Evolutionary conservation across 2,797 vertebrate genomes (phyloP).

Genomic region (Fistularia commersonii): DNA sequence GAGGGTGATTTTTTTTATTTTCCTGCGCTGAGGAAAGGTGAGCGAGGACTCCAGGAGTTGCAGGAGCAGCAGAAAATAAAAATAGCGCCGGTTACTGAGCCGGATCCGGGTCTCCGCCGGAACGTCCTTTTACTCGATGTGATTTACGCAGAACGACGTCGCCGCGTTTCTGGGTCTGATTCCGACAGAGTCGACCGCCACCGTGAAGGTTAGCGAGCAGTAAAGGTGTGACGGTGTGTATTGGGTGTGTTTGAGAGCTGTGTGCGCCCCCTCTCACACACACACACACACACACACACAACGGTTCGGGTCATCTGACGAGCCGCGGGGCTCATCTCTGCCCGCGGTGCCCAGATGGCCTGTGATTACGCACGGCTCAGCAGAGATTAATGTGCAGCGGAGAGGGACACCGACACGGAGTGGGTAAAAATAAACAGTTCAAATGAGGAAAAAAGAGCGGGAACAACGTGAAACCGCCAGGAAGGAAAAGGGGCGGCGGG

Average conservation of each 20-base stretch:
- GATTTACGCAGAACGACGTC: too few species aligned
- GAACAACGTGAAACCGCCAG: conserved; percentile 3
- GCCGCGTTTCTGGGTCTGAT: too few species aligned
- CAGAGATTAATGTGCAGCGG: conserved; percentile 66
- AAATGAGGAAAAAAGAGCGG: conserved; percentile 24
- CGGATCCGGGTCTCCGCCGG: too few species aligned
- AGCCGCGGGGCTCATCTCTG: conserved; percentile 64
- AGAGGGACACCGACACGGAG: conserved; percentile 36
- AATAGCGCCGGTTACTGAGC: too few species aligned
- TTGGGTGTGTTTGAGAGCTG: too few species aligned
- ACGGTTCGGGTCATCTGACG: conserved; percentile 58
- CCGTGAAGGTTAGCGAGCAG: conserved; percentile 34
- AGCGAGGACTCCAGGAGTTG: too few species aligned
- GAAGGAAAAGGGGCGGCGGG: too few species aligned
- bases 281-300: conserved; percentile 22
- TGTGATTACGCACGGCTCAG: conserved; percentile 71
- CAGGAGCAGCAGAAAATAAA: too few species aligned
- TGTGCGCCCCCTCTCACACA: background rate
- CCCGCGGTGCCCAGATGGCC: conserved; percentile 73
- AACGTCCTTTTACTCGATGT: too few species aligned
- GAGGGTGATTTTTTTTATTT: too few species aligned
- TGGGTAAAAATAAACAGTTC: conserved; percentile 41
- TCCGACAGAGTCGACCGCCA: conserved; percentile 4
- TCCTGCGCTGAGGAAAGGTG: too few species aligned
- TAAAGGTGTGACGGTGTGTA: conserved; percentile 45